A percentile compares a stretch with the other conserved stretches of the same genome.
phyloP scores from a whole-genome alignment of 2,888 invertebrate species.

The Acanthococcus lagerstroemiae region DNA sequence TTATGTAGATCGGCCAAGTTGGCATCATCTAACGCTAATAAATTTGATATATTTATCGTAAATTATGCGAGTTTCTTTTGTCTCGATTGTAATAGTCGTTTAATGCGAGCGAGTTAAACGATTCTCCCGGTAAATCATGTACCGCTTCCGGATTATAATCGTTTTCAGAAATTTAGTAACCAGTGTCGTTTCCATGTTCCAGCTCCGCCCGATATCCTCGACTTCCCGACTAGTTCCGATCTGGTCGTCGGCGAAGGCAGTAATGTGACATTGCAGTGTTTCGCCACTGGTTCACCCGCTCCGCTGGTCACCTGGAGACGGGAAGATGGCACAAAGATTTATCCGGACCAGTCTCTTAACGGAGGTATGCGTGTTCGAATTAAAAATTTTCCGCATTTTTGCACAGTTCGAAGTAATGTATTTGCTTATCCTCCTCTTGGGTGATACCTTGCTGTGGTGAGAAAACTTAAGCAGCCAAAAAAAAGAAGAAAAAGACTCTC shows the following conservation, averaged over 20 bases:
- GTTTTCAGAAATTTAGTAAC: no score
- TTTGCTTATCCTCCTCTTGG: no score
- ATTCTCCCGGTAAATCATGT: no score
- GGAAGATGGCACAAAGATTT: constrained; percentile 59
- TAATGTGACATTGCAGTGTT: constrained; percentile 75
- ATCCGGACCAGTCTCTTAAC: constrained; percentile 3
- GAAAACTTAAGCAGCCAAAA: no score
- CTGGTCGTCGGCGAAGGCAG: constrained; percentile 76
- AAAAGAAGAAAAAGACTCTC: no score
- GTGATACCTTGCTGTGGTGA: no score
- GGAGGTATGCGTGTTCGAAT: no score
- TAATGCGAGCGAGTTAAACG: no score
- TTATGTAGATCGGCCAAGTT: constrained; percentile 16
- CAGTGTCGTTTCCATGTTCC: no score
- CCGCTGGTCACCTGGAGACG: constrained; percentile 81
- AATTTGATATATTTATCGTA: neutral
- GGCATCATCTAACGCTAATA: constrained; percentile 18
- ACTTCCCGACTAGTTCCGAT: constrained; percentile 76
- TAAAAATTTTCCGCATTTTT: no score
- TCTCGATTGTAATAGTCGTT: no score
- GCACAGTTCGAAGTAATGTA: no score
- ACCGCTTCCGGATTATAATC: neutral
- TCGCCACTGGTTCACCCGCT: constrained; percentile 74
- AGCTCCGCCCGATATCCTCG: constrained; percentile 80
- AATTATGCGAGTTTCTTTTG: neutral